Evolutionary conservation across 1,140 invertebrate species (phyloP).

Genomic region (Portunus trituberculatus): DNA sequence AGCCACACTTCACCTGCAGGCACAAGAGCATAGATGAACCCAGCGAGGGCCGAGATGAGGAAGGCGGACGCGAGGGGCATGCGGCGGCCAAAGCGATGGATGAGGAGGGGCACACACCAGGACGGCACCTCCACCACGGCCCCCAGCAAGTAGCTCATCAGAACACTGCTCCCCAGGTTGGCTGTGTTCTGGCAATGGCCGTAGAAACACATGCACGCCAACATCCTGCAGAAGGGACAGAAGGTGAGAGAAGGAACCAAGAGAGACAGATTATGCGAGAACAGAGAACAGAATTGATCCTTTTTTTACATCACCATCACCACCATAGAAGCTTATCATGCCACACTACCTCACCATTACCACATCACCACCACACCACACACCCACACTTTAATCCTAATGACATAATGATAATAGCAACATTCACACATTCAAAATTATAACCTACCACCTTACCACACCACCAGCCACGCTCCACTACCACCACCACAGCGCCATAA

Average conservation of each 20-base stretch:
- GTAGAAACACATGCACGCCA: slow-evolving; percentile 77
- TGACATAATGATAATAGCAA: too few species aligned
- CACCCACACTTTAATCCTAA: too few species aligned
- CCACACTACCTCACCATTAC: too few species aligned
- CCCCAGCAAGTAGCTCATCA: slow-evolving; percentile 78
- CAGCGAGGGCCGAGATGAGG: slow-evolving; percentile 61
- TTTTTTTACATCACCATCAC: too few species aligned
- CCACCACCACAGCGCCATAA: background rate
- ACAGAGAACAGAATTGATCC: too few species aligned
- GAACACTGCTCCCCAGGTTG: slow-evolving; percentile 72
- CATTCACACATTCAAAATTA: background rate
- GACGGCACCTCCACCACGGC: slow-evolving; percentile 78
- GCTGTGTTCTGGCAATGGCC: slow-evolving; percentile 78
- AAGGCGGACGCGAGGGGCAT: slow-evolving; percentile 66
- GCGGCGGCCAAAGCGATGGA: slow-evolving; percentile 74
- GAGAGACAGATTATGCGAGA: background rate
- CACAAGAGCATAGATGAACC: slow-evolving; percentile 68
- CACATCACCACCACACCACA: too few species aligned
- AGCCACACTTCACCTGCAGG: slow-evolving; percentile 39
- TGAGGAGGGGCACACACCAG: slow-evolving; percentile 76
- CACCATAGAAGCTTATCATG: too few species aligned
- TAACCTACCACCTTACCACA: background rate
- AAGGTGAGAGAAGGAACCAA: background rate
- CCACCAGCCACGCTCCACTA: background rate
- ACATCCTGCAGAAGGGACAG: slow-evolving; percentile 72